Base-by-base conservation (phyloP, 2,888 invertebrate species). In the Steinernema hermaphroditum region DNA sequence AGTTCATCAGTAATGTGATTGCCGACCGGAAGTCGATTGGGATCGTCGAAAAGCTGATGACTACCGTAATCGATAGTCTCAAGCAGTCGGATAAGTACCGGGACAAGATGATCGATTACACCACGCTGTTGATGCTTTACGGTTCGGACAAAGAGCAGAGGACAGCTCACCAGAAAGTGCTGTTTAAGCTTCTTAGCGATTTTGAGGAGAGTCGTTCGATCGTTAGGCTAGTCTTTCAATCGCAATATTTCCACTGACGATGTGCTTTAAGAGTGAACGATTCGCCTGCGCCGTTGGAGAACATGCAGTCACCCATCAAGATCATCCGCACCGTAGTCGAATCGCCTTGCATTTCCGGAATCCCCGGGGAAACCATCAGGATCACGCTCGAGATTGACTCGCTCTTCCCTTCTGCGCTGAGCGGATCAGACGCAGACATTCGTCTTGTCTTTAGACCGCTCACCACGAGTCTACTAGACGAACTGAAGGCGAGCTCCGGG, bases 401-500 rank as follows among this genome's bases (percentile, higher is more conserved):
- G 0, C 9, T 37, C 29, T 57, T 44, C 43, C 29, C 46, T 12
- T 22, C 8, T 14, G n/a, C 19, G 44, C 19, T 69, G 44, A 69
- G 32, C 37, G n/a, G 29, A 34, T 29, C 54, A 72, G 54, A 43
- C 32, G 43, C 72, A 29, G 69, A 32, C 27, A 62, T 71, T 12
- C 34, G 37, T 16, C 12, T 44, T 8, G 44, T 69, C n/a, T 69
- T 69, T 69, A 69, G 69, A 16, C 44, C 69, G 22, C 41, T 69
- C 2, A n/a, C 41, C 9, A 2, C 46, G 37, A 29, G 16, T 14
- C 37, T 70, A 9, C 32, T 34, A 12, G 29, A 50, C 19, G 49
- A 34, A 44, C 37, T 41, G 54, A 72, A 46, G 77, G 71, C 29
- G 34, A 68, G 14, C 37, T 70, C 14, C 79, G 78, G 32, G 62